Evolutionary conservation across 2,888 invertebrate genomes (phyloP), one percentile per base, ranked within the genome.

Genomic region (Meganola albula): DNA sequence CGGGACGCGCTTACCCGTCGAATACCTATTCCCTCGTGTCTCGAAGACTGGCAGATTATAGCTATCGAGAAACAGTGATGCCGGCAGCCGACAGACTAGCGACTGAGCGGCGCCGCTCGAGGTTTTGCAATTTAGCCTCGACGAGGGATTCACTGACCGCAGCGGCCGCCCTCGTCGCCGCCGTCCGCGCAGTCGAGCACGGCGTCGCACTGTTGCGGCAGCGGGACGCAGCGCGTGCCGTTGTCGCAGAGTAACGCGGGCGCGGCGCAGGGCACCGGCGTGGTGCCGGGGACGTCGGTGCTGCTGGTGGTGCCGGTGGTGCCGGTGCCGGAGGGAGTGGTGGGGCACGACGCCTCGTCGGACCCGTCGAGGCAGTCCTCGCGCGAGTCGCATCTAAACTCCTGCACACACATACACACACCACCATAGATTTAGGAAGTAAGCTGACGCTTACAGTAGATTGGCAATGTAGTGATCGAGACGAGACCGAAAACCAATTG

Each of bases 101-200:
- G 10, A 10, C 4, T n/a, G 11, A 1, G 7, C 5, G 6, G 11
- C 8, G 4, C n/a, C n/a, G n/a, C n/a, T n/a, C n/a, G n/a, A n/a
- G n/a, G n/a, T n/a, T n/a, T n/a, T n/a, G n/a, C n/a, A n/a, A n/a
- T n/a, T n/a, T n/a, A n/a, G n/a, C n/a, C n/a, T n/a, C n/a, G n/a
- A n/a, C n/a, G n/a, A n/a, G 5, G 7, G 16, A 0, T n/a, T 11
- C 9, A 43, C 50, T 27, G 39, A 76, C 89, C 88, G 59, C 95
- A 95, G 6, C 91, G 78, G 40, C 90, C 88, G 0, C 92, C 91
- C 75, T 96, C 96, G 68, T 96, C 96, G 0, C 91, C 90, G 10
- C 89, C 90, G 73, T 95, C 94, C 1, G 77, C 73, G 72, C 95
- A 95, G 67, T 96, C 92, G 2, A 64, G 49, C 10, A 66, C 63